Conservation (phyloP, 2,888 invertebrate species). For the Amphipyra tragopoginis region DNA sequence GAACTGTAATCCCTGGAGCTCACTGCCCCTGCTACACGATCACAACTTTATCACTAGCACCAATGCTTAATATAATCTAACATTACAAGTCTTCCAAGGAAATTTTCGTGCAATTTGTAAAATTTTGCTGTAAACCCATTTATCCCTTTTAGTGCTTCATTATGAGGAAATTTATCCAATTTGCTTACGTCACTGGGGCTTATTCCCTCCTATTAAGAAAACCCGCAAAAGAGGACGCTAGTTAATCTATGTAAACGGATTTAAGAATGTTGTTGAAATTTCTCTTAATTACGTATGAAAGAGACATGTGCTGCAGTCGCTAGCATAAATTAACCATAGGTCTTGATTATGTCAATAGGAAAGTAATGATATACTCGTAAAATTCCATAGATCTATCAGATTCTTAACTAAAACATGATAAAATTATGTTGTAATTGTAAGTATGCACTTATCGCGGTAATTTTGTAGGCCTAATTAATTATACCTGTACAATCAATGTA, state of each 20-base stretch:
- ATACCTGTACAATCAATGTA: no score
- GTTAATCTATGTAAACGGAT: slow-evolving; percentile 20
- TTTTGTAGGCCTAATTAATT: no score
- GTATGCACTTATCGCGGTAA: no score
- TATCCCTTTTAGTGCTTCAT: slow-evolving; percentile 35
- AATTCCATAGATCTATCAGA: no score
- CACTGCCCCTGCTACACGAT: slow-evolving; percentile 27
- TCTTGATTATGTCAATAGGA: no score
- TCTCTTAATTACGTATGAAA: no score
- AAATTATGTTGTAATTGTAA: no score
- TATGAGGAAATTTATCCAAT: slow-evolving; percentile 44
- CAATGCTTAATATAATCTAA: slow-evolving; percentile 36
- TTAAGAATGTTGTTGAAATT: neutral
- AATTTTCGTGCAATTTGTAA: slow-evolving; percentile 33
- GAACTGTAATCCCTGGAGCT: slow-evolving; percentile 54
- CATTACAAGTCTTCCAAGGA: slow-evolving; percentile 27
- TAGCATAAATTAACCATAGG: no score
- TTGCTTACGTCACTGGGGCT: slow-evolving; percentile 44
- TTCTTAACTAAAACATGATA: no score
- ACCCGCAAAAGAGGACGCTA: slow-evolving; percentile 17
- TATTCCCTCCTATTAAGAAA: slow-evolving; percentile 25
- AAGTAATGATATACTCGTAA: no score
- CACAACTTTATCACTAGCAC: slow-evolving; percentile 39
- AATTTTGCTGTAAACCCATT: slow-evolving; percentile 32
- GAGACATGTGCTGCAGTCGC: no score